Base-by-base conservation (phyloP, 2,888 invertebrate genomes). In the Watsonalla cultraria region DNA sequence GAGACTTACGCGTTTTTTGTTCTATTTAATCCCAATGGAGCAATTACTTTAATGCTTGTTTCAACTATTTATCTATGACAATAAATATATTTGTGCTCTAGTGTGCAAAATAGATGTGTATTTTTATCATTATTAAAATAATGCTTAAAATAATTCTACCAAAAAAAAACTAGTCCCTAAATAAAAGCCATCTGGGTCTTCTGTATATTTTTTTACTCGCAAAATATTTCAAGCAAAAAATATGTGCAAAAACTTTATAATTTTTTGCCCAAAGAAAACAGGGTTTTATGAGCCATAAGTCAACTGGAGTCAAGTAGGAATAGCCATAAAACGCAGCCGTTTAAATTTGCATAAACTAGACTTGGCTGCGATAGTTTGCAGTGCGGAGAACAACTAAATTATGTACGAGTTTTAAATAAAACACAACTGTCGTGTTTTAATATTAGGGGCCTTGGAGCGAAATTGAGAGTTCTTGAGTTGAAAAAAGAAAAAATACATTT, bases 331-430 rank as follows among this genome's bases (percentile, higher is more conserved):
- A 80, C 65, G 82, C 82, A 82, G 75, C 68, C 72, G 77, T 66
- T 71, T 69, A 72, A 72, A 80, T 82, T 81, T 80, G 79, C 82
- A 81, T 82, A 78, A 71, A 78, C 67, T 72, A 64, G 66, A 68
- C 63, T 65, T 62, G 61, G 66, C 55, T 54, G 66, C 62, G 72
- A 74, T 77, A 77, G 78, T 71, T 75, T 62, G 65, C 59, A 56
- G 62, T 57, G 51, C 59, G 62, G 59, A 53, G 58, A 57, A 53
- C 46, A 46, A 46, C 45, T 15, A 55, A 51, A 57, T 52, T 47
- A 37, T 53, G 8, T 15, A 46, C 7, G 45, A 48, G 46, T 52
- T 63, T 61, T 59, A 62, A 65, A 65, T 63, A 66, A 65, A 62
- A 69, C 69, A 75, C 74, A 67, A 72, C 70, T 72, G 68, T 69